A percentile compares a stretch with the other conserved stretches of the same genome.
Evolutionary conservation across 2,113 vertebrate genomes (phyloP).

Genomic region (Esox niger): DNA sequence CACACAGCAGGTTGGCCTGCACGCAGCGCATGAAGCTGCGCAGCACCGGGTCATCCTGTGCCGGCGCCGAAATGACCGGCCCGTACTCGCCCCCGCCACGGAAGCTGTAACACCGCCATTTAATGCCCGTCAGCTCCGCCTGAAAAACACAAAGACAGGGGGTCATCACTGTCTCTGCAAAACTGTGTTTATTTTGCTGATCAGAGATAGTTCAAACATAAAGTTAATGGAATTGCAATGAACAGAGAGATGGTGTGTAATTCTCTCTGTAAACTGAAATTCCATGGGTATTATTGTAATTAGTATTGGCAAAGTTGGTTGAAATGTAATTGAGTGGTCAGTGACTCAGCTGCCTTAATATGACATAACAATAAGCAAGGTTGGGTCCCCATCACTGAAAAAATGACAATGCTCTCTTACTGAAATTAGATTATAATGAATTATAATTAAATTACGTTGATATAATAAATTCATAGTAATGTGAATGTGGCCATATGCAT

Average conservation of each 20-base stretch:
- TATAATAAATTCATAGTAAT: too few species aligned
- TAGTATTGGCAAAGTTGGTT: not conserved
- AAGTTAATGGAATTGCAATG: not conserved
- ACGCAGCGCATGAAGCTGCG: constrained; percentile 96
- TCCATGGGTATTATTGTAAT: not conserved
- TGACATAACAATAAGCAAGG: constrained; percentile 2
- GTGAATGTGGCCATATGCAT: too few species aligned
- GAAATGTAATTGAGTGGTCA: not conserved
- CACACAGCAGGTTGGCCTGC: constrained; percentile 94
- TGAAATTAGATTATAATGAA: too few species aligned
- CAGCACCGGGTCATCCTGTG: constrained; percentile 95
- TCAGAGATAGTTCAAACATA: not conserved
- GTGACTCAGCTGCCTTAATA: not conserved
- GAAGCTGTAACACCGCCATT: constrained; percentile 98
- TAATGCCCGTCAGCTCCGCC: constrained; percentile 98
- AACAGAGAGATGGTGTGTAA: not conserved
- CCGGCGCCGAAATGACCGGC: constrained; percentile 95
- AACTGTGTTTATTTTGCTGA: not conserved
- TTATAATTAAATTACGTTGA: too few species aligned
- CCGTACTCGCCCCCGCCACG: constrained; percentile 91
- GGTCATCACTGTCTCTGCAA: not conserved
- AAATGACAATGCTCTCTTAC: too few species aligned
- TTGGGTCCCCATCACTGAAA: not conserved
- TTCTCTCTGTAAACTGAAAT: not conserved
- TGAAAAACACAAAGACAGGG: constrained; percentile 37